These are phyloP conservation scores for Cyanistes caeruleus DNA, from an alignment of 2,113 vertebrate species.

Conservation along the genomic window DNA sequence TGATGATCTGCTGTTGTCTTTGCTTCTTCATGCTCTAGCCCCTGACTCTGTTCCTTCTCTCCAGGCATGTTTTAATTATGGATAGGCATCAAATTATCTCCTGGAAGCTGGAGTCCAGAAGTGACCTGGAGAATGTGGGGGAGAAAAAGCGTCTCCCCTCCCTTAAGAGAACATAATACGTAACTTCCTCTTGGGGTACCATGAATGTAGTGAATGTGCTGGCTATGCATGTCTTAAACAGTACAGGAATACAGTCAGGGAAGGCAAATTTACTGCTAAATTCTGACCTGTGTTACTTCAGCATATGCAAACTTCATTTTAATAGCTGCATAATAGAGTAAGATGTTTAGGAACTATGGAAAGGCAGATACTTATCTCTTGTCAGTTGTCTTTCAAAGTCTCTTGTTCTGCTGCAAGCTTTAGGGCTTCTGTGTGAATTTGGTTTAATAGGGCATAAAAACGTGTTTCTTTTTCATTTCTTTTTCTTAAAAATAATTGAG, in stretches of 20 bases:
- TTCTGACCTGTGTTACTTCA: background rate
- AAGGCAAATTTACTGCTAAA: background rate
- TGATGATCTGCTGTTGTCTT: background rate
- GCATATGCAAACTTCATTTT: background rate
- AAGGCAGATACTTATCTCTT: background rate
- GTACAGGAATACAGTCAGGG: background rate
- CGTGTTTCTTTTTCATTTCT: background rate
- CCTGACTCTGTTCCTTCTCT: background rate
- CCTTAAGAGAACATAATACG: background rate
- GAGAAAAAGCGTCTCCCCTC: background rate
- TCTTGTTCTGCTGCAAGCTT: background rate
- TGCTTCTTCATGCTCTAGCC: background rate
- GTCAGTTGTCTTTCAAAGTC: background rate
- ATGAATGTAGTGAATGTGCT: background rate
- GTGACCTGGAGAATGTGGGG: background rate
- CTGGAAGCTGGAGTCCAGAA: background rate
- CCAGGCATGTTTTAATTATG: background rate
- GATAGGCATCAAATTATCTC: background rate
- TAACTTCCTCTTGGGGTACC: background rate
- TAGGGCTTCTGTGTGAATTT: background rate
- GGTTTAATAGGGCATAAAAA: background rate
- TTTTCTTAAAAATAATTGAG: background rate
- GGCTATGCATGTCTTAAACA: background rate
- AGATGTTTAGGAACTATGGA: background rate
- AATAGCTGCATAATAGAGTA: background rate